phyloP scores from a whole-genome alignment of 2,113 vertebrate genomes.

The Clupea harengus region DNA sequence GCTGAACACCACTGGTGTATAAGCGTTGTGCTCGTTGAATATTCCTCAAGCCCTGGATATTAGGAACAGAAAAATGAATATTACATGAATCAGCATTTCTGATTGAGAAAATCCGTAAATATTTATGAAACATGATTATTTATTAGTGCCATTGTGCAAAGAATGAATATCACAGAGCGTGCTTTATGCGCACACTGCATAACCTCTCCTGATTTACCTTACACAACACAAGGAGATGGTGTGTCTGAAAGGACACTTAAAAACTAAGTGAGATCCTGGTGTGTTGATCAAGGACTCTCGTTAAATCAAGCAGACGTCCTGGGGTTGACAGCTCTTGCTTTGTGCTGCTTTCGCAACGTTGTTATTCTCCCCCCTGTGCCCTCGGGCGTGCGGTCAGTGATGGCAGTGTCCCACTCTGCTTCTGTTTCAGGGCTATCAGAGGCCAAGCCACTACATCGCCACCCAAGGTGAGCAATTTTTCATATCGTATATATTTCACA shows the following conservation, averaged over 20 bases:
- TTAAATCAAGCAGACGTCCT: neutral
- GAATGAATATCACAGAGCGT: neutral
- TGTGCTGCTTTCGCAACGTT: neutral
- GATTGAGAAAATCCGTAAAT: neutral
- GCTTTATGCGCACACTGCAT: neutral
- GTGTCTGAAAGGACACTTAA: neutral
- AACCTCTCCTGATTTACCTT: neutral
- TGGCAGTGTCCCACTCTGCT: slow-evolving; percentile 21
- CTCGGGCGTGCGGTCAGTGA: neutral
- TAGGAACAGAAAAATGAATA: neutral
- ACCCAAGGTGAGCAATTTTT: slow-evolving; percentile 88
- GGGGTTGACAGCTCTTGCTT: neutral
- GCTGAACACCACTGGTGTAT: neutral
- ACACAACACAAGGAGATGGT: neutral
- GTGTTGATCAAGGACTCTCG: slow-evolving; percentile 1
- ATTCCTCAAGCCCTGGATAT: neutral
- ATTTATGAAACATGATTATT: neutral
- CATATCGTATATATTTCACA: neutral
- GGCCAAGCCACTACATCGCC: slow-evolving; percentile 98
- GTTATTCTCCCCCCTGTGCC: neutral
- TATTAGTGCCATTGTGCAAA: neutral
- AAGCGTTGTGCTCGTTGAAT: neutral
- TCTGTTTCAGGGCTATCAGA: slow-evolving; percentile 91
- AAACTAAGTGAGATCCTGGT: neutral
- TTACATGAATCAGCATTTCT: neutral